Conservation (phyloP, 2,113 vertebrate genomes). For the Amphiprion ocellaris region DNA sequence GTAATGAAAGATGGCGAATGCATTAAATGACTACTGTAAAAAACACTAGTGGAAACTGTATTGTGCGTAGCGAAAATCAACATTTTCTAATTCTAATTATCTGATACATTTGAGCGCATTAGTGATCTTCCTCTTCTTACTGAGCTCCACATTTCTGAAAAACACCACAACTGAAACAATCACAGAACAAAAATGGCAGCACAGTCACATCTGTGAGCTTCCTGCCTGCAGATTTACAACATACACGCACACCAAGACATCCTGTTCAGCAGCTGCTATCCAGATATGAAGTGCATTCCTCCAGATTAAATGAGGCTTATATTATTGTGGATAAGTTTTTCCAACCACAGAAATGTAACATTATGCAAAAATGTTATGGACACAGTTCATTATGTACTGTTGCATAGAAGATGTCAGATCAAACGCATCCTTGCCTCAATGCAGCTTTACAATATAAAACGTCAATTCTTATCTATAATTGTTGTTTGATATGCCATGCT, state of each 20-base stretch:
- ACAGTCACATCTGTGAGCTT: constrained; percentile 43
- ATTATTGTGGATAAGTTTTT: constrained; percentile 29
- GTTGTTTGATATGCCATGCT: background rate
- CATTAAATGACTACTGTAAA: background rate
- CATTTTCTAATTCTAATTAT: background rate
- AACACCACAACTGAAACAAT: background rate
- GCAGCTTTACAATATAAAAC: background rate
- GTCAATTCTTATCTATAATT: background rate
- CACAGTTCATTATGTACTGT: background rate
- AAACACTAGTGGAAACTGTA: background rate
- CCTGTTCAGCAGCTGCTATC: constrained; percentile 65
- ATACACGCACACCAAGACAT: constrained; percentile 22
- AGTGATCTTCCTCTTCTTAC: background rate
- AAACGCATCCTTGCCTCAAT: constrained; percentile 5
- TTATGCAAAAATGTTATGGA: constrained; percentile 20
- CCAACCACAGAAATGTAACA: constrained; percentile 19
- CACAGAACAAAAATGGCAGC: constrained; percentile 35
- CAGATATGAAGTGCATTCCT: constrained; percentile 72
- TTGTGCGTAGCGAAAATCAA: background rate
- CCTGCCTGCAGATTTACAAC: constrained; percentile 49
- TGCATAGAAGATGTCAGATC: constrained; percentile 23
- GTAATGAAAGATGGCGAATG: background rate
- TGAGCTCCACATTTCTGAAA: constrained; percentile 2
- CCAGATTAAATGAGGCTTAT: constrained; percentile 52
- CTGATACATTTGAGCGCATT: background rate